phyloP scores from a whole-genome alignment of 2,113 vertebrate species.

The Eubucco bourcierii region DNA sequence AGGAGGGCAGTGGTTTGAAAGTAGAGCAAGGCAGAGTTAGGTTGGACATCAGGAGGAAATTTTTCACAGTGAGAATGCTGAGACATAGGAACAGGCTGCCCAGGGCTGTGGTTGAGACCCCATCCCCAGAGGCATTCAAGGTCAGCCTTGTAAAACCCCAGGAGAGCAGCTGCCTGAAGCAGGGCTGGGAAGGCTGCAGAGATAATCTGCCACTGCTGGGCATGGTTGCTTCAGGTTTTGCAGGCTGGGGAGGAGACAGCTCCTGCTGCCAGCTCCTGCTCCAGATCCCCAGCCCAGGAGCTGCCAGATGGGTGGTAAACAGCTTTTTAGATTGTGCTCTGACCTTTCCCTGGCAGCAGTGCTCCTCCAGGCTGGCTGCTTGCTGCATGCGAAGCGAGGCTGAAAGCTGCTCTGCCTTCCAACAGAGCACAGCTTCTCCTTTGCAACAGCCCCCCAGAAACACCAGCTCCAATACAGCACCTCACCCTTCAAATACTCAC shows the following conservation, averaged over 20 bases:
- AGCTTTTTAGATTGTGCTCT: conserved; percentile 14
- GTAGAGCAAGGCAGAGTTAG: too few relatives aligned
- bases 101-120: too few relatives aligned
- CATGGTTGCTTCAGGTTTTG: background rate
- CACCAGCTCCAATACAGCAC: background rate
- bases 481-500: background rate
- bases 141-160: background rate
- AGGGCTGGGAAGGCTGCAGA: background rate
- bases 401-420: background rate
- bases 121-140: too few relatives aligned
- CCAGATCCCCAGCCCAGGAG: background rate
- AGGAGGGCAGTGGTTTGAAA: too few relatives aligned
- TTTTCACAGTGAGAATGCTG: too few relatives aligned
- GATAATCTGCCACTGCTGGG: background rate
- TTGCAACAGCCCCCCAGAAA: background rate
- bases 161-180: background rate
- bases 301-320: conserved; percentile 11
- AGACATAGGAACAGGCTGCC: too few relatives aligned
- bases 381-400: background rate
- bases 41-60: too few relatives aligned
- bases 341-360: conserved; percentile 3
- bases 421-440: background rate
- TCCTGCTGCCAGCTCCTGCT: background rate
- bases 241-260: background rate
- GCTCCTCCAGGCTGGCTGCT: background rate